Conservation (phyloP, 2,113 vertebrate species). For the Tragelaphus buxtoni region DNA sequence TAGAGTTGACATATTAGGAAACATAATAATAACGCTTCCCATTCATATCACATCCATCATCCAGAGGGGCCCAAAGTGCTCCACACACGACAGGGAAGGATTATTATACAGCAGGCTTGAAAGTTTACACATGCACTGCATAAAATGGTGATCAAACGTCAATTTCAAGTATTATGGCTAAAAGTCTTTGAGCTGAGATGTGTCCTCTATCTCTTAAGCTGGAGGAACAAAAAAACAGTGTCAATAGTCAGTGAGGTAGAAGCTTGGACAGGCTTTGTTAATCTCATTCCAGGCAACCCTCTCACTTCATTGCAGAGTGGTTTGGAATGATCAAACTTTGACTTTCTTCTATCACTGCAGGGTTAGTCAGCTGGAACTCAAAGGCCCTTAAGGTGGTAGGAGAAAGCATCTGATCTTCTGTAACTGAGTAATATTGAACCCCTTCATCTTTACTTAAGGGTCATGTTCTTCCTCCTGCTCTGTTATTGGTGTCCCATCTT, state of each 20-base stretch:
- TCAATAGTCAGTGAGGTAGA: background rate
- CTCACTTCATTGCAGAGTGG: background rate
- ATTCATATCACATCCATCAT: slow-evolving; percentile 12
- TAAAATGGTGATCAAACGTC: background rate
- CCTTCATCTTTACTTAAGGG: background rate
- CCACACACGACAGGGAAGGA: background rate
- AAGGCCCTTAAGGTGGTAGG: background rate
- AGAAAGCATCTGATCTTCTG: background rate
- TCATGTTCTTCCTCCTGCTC: background rate
- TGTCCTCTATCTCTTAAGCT: background rate
- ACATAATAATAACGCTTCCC: slow-evolving; percentile 39
- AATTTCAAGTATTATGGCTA: background rate
- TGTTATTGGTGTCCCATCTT: background rate
- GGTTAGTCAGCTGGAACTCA: background rate
- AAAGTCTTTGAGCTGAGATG: background rate
- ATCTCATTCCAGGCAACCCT: background rate
- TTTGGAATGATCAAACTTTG: background rate
- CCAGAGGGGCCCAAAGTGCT: background rate
- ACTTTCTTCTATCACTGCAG: background rate
- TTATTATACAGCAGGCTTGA: slow-evolving; percentile 6
- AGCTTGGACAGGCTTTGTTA: background rate
- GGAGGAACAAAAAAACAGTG: background rate
- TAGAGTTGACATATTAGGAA: slow-evolving; percentile 37
- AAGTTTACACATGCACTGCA: background rate
- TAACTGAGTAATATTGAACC: background rate